A percentile compares a stretch with the other conserved stretches of the same genome.
Conservation (phyloP, 2,888 invertebrate genomes). For the Podabrus alpinus region DNA sequence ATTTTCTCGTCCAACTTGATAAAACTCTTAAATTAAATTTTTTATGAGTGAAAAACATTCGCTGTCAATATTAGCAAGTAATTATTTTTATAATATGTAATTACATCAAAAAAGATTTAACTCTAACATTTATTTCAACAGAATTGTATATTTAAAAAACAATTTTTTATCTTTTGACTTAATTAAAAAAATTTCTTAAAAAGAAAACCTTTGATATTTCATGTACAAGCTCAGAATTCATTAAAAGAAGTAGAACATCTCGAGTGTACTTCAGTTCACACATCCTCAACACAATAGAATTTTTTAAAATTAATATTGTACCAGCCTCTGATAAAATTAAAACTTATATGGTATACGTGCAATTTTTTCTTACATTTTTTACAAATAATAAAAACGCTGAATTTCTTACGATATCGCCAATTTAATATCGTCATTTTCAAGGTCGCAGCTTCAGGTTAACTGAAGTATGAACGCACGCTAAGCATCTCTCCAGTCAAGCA, state of each 20-base stretch:
- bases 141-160: not conserved
- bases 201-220: slow-evolving; percentile 5
- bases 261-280: slow-evolving; percentile 14
- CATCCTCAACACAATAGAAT: slow-evolving; percentile 11
- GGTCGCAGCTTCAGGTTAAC: no score
- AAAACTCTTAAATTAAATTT: no score
- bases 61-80: not conserved
- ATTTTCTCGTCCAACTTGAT: no score
- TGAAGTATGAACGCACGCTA: no score
- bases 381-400: not conserved
- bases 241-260: slow-evolving; percentile 22
- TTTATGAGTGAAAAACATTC: not conserved
- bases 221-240: slow-evolving; percentile 16
- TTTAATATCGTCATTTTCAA: not conserved
- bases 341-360: not conserved
- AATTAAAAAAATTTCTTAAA: not conserved
- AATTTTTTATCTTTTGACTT: not conserved
- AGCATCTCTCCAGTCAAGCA: no score
- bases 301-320: slow-evolving; percentile 6
- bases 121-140: not conserved
- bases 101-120: no score
- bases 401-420: not conserved
- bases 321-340: not conserved
- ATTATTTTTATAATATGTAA: not conserved
- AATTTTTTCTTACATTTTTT: not conserved